Evolutionary conservation across 2,113 vertebrate genomes (phyloP), one percentile per base, ranked within the genome.

Genomic region (Carassius carassius): DNA sequence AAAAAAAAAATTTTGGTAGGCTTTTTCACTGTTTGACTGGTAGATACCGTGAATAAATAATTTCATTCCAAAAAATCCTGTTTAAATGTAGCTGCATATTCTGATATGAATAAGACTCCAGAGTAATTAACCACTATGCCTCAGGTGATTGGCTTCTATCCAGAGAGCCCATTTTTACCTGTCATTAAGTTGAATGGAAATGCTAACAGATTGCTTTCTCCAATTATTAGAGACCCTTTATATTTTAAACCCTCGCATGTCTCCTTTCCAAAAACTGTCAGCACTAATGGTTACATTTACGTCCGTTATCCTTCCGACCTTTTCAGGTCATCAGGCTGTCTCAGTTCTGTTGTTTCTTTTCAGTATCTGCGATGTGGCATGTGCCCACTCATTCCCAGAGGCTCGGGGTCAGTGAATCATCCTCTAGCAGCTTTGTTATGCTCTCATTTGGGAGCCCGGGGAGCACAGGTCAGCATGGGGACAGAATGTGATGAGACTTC

Each of bases 361-460:
- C 84, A 70, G 73, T 82, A 35, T 79, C 73, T 69, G 62, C 29
- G 41, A 25, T 74, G 41, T 78, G 32, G 54, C 76, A 60, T 78
- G 60, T 80, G 60, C 23, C 60, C 78, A 19, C 78, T 83, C 47
- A 60, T 75, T 67, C 75, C 76, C 76, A 70, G 84, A 67, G 60
- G 72, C 44, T 81, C 70, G 67, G 62, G 78, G 58, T 75, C 76
- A 83, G 79, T 23, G 79, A 89, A 75, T 86, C 86, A 87, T 87
- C n/a, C n/a, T 72, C 73, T 69, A 83, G 80, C 54, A 86, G 88
- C 65, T 56, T 41, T 17, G 19, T 37, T 21, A 21, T 74, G 86
- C 23, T 72, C 78, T 47, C 58, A 56, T 83, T 87, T 67, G 65
- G 44, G 81, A 73, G 73, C 35, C 41, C 82, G 67, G 35, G 3